phyloP scores from a whole-genome alignment of 2,113 vertebrate species.

The Corythornis madagascariensis region DNA sequence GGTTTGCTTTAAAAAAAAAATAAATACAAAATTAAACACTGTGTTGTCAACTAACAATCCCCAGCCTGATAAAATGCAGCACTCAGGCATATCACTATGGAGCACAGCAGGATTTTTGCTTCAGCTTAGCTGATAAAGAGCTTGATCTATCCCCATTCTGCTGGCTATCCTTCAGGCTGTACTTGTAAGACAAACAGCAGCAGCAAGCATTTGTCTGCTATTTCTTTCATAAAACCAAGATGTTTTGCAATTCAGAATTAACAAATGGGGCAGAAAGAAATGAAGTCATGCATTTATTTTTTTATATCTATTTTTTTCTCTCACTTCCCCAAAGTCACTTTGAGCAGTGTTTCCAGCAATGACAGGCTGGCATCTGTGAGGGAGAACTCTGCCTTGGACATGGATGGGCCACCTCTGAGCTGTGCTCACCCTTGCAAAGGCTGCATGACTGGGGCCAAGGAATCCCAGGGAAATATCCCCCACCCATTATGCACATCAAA shows the following conservation, averaged over 20 bases:
- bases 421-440: rapidly evolving
- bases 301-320: not conserved
- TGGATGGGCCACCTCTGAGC: not conserved
- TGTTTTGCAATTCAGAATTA: not conserved
- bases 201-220: slow-evolving; percentile 15
- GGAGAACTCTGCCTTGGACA: not conserved
- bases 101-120: slow-evolving; percentile 34
- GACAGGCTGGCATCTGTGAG: not conserved
- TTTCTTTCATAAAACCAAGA: slow-evolving; percentile 42
- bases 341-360: not conserved
- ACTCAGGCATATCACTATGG: not conserved
- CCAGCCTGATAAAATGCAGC: slow-evolving; percentile 38
- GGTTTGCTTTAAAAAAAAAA: not conserved
- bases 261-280: slow-evolving; percentile 28
- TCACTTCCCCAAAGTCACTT: not conserved
- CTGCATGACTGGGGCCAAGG: not conserved
- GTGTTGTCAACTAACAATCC: slow-evolving; percentile 13
- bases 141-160: not conserved
- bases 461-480: not conserved
- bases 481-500: not conserved
- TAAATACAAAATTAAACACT: not conserved
- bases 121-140: slow-evolving; percentile 40
- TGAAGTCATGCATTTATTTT: not conserved
- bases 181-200: slow-evolving; percentile 54
- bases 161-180: slow-evolving; percentile 28